A percentile compares a stretch with the other conserved stretches of the same genome.
phyloP scores from a whole-genome alignment of 2,797 vertebrate species.

The Gymnocypris eckloni region DNA sequence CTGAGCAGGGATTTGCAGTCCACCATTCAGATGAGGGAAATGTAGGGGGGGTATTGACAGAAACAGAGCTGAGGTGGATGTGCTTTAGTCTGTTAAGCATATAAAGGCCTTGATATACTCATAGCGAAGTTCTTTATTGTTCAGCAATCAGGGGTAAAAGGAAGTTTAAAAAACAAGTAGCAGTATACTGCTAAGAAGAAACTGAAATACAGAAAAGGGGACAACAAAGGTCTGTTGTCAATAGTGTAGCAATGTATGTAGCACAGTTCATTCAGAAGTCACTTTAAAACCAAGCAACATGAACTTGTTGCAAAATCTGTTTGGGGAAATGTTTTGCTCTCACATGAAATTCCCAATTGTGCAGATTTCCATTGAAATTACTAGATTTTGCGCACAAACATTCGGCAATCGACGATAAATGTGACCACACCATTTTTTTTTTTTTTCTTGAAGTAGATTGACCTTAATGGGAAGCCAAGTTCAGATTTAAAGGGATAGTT shows the following conservation, averaged over 20 bases:
- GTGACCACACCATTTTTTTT: background rate
- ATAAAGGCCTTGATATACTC: background rate
- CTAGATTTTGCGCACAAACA: too few species aligned
- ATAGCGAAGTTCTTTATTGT: background rate
- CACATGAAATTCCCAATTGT: too few species aligned
- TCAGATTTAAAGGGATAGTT: background rate
- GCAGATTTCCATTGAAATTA: too few species aligned
- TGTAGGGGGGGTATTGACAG: background rate
- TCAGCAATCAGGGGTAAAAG: background rate
- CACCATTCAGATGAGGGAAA: constrained; percentile 11
- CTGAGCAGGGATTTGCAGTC: constrained; percentile 16
- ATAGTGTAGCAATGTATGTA: background rate
- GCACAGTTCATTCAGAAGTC: background rate
- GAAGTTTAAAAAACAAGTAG: background rate
- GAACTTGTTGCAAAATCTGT: too few species aligned
- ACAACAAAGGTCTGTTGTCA: background rate
- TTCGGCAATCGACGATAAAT: too few species aligned
- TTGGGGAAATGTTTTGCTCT: too few species aligned
- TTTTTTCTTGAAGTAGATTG: background rate
- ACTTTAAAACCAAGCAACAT: background rate
- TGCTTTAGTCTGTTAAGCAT: background rate
- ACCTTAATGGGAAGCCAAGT: background rate
- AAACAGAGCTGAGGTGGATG: background rate
- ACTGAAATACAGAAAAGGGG: background rate
- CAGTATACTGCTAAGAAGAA: background rate